Evolutionary conservation across 2,113 vertebrate genomes (phyloP), one percentile per base, ranked within the genome.

Genomic region (Vidua chalybeata): DNA sequence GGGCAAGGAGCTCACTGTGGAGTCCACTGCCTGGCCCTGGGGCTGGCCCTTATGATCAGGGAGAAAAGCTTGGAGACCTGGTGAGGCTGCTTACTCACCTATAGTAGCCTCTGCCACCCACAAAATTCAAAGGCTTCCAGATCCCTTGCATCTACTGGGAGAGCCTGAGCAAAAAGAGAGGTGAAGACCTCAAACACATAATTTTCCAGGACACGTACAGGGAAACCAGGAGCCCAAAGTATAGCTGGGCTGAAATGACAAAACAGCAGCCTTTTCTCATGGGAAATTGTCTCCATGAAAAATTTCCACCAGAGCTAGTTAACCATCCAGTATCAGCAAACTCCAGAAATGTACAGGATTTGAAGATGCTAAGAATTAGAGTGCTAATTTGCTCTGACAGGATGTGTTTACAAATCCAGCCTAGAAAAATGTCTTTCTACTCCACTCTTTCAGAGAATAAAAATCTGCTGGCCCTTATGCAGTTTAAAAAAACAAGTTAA

Each of bases 151-250:
- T 18, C 16, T 73, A 12, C 45, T 37, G 64, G 45, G 20, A 71
- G 5, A 81, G 2, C 13, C 30, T 61, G 45, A 84, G 35, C 27
- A 45, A 72, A 71, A 82, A 23, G 21, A 33, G 6, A 35, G 7
- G 4, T 55, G 46, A 69, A 62, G 28, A 66, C 16, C 17, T 82
- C 37, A 62, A 75, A 68, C 5, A 67, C 0, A 3, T 64, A 17
- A 12, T 22, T 37, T 13, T 33, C 28, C 9, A 58, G 33, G 35
- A 16, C 0, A 0, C 9, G 8, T 61, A 31, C 15, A 71, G 39
- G n/a, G 64, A 66, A 81, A 87, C 9, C 45, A 69, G 15, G 24
- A 81, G 9, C 26, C 15, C 52, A 19, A 68, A 67, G 22, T 7
- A 20, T 6, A 59, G 11, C 8, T 62, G 6, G 18, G 8, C 6